Conservation (phyloP, 2,113 vertebrate genomes). For the Calyptommatus sinebrachiatus region DNA sequence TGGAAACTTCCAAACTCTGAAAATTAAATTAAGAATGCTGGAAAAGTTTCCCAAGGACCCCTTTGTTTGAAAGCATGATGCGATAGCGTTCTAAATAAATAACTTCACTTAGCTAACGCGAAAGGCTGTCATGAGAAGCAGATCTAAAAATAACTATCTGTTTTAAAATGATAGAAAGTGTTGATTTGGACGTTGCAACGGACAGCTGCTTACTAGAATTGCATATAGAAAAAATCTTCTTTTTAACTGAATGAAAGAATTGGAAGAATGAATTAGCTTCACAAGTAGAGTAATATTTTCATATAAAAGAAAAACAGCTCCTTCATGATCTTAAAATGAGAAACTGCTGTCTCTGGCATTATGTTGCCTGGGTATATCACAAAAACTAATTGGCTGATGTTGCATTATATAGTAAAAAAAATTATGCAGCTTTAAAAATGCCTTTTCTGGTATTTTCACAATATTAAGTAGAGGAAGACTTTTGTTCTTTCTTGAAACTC, state of each 20-base stretch:
- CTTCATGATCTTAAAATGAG: conserved; percentile 16
- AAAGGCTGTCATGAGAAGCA: conserved; percentile 2
- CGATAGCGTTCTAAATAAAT: conserved; percentile 15
- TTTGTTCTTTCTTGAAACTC: neutral
- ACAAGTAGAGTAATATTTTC: neutral
- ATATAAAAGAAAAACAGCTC: conserved; percentile 18
- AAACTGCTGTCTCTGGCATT: conserved; percentile 29
- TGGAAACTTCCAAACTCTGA: neutral
- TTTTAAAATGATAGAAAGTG: conserved; percentile 30
- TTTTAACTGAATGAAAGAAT: neutral
- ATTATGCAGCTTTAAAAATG: neutral
- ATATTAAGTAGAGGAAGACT: neutral
- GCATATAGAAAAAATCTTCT: conserved; percentile 17
- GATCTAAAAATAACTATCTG: conserved; percentile 48
- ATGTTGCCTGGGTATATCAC: neutral
- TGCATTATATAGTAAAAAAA: neutral
- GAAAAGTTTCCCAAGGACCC: neutral
- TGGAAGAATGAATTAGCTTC: neutral
- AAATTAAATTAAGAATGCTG: conserved; percentile 19
- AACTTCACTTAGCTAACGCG: neutral
- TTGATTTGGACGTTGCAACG: conserved; percentile 24
- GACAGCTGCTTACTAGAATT: neutral
- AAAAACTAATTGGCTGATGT: neutral
- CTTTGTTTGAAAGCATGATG: conserved; percentile 11
- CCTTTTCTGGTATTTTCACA: neutral